Evolutionary conservation across 2,113 vertebrate species (phyloP).

Genomic region (Sturnira hondurensis): DNA sequence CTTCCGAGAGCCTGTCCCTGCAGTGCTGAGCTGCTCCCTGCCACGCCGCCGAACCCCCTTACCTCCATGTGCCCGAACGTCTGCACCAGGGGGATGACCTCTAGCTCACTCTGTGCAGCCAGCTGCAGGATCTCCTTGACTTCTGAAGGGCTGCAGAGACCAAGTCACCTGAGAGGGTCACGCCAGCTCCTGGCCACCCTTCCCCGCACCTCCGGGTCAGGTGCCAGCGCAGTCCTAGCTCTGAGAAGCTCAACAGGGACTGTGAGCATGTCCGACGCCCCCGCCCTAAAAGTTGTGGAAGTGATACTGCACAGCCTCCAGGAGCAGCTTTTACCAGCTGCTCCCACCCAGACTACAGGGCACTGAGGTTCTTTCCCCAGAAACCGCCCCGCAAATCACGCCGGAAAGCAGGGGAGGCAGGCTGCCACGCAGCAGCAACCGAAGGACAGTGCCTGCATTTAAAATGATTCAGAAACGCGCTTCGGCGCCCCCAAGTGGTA

Average conservation of each 20-base stretch:
- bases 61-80: conserved; percentile 98
- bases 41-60: not conserved
- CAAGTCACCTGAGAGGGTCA: not conserved
- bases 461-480: too few relatives aligned
- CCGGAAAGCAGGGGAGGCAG: not conserved
- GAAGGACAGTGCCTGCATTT: too few relatives aligned
- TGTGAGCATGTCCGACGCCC: too few relatives aligned
- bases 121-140: conserved; percentile 83
- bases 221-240: not conserved
- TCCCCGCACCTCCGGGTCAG: rapidly evolving
- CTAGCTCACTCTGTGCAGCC: conserved; percentile 84
- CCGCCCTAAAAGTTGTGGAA: not conserved
- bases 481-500: not conserved
- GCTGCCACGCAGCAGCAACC: not conserved
- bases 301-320: too few relatives aligned
- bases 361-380: not conserved
- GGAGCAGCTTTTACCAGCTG: not conserved
- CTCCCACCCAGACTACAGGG: not conserved
- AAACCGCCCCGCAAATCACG: not conserved
- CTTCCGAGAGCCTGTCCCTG: not conserved
- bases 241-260: not conserved
- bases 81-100: conserved; percentile 94
- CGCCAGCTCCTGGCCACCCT: rapidly evolving
- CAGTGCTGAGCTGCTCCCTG: not conserved
- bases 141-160: conserved; percentile 83